Evolutionary conservation across 2,797 vertebrate genomes (phyloP), one percentile per base, ranked within the genome.

Genomic region (Spinus olivaceus): DNA sequence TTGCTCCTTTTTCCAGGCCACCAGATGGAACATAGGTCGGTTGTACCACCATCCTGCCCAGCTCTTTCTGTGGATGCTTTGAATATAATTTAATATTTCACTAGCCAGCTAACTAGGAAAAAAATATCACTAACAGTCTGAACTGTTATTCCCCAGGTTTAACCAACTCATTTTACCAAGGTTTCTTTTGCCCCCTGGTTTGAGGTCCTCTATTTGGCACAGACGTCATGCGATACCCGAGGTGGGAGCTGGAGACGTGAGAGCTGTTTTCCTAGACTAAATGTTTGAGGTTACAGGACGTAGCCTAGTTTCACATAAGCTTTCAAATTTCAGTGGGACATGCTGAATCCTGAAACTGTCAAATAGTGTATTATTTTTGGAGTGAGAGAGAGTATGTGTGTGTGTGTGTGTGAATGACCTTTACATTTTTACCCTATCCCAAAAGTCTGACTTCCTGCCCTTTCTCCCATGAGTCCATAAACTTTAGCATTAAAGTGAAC

Each of bases 341-440:
- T 97, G 96, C 94, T 80, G 95, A 97, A 96, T 96, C 87, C 94
- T 96, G 94, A 95, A 97, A 96, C 96, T 97, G 97, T 97, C 96
- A 97, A 97, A 96, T 94, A 95, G 94, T 95, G 90, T 97, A 96
- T 97, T 97, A 95, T 97, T 97, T 97, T 97, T 97, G 96, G 97
- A 97, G 90, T 42, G 74, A 91, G 91, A 85, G 86, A 92, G 86
- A 85, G 66, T 90, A 86, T 7, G 32, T 92, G 83, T 95, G 67
- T 95, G 69, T 95, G 57, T 90, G 85, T 96, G 96, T 96, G 96
- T 94, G 97, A 96, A 95, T 95, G 97, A 97, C 97, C 97, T 97
- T 97, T 95, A 96, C 96, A 96, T 97, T 97, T 97, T 96, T 97
- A 97, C 93, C 83, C 76, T 92, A 61, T 96, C 92, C 91, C 89